Percentiles rank a stretch among this genome's conserved stretches.
Conservation (phyloP, 53 echinoderm and acorn worm genomes). For the Paelopatides confundens region DNA sequence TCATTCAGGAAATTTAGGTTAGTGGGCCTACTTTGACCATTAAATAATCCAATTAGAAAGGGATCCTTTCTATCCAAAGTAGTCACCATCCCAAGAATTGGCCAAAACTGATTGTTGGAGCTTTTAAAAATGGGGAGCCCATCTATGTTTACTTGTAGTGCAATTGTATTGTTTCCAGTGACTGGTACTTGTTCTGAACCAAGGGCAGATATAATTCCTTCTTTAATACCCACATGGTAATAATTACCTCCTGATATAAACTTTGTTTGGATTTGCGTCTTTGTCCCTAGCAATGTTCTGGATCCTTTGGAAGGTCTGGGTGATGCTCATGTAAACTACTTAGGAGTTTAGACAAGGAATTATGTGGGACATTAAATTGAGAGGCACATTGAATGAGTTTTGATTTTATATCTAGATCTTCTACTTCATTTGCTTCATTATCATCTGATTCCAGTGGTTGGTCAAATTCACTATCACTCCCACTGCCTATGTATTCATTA, state of each 20-base stretch:
- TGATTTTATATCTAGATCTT: too few species aligned
- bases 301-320: background rate
- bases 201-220: background rate
- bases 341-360: background rate
- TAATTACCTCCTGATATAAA: constrained; percentile 39
- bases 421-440: too few species aligned
- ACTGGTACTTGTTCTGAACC: background rate
- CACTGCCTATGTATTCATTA: too few species aligned
- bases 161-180: background rate
- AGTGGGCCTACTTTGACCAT: constrained; percentile 44
- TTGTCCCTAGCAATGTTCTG: background rate
- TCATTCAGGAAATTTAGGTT: constrained; percentile 43
- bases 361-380: too few species aligned
- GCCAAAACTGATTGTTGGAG: constrained; percentile 60
- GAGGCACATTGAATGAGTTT: too few species aligned
- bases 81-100: constrained; percentile 56
- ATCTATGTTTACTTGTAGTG: constrained; percentile 58
- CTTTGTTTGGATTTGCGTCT: background rate
- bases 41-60: constrained; percentile 59
- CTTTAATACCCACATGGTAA: constrained; percentile 52
- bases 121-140: constrained; percentile 61
- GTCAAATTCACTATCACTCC: too few species aligned
- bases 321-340: background rate
- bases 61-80: background rate
- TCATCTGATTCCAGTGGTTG: too few species aligned